Evolutionary conservation across 2,888 invertebrate species (phyloP).

Genomic region (Rhagonycha fulva): DNA sequence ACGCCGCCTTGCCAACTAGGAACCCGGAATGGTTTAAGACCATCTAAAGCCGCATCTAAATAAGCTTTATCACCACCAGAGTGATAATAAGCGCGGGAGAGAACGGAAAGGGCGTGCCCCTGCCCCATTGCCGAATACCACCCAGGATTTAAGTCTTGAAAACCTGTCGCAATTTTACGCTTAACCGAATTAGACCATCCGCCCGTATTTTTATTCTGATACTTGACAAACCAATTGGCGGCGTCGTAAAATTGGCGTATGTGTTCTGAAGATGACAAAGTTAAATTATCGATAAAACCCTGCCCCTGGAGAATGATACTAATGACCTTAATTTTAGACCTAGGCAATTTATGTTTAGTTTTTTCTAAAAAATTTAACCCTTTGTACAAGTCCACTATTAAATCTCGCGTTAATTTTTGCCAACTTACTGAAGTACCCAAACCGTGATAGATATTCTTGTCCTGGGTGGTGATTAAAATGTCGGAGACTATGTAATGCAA

Average conservation of each 20-base stretch:
- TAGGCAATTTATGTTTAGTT: slow-evolving; percentile 70
- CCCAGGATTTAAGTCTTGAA: slow-evolving; percentile 56
- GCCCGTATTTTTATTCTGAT: slow-evolving; percentile 83
- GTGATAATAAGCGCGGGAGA: slow-evolving; percentile 86
- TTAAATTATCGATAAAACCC: slow-evolving; percentile 57
- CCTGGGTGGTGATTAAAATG: slow-evolving; percentile 71
- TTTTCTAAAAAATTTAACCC: slow-evolving; percentile 73
- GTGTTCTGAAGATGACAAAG: slow-evolving; percentile 83
- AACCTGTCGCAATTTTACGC: slow-evolving; percentile 73
- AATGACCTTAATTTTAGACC: slow-evolving; percentile 73
- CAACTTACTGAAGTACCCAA: slow-evolving; percentile 71
- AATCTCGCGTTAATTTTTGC: slow-evolving; percentile 83
- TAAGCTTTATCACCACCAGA: slow-evolving; percentile 77
- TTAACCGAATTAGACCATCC: slow-evolving; percentile 92
- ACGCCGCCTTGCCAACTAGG: slow-evolving; percentile 80
- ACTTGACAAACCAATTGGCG: slow-evolving; percentile 87
- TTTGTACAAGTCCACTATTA: slow-evolving; percentile 90
- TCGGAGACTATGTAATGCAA: slow-evolving; percentile 82
- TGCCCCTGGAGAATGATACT: slow-evolving; percentile 57
- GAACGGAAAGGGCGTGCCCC: slow-evolving; percentile 94
- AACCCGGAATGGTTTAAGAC: slow-evolving; percentile 77
- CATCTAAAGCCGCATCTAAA: slow-evolving; percentile 80
- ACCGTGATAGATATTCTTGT: slow-evolving; percentile 85
- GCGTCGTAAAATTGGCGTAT: slow-evolving; percentile 90
- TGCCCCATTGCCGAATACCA: slow-evolving; percentile 98